Evolutionary conservation across 1,140 invertebrate genomes (phyloP), one percentile per base, ranked within the genome.

Genomic region (Cydia fagiglandana): DNA sequence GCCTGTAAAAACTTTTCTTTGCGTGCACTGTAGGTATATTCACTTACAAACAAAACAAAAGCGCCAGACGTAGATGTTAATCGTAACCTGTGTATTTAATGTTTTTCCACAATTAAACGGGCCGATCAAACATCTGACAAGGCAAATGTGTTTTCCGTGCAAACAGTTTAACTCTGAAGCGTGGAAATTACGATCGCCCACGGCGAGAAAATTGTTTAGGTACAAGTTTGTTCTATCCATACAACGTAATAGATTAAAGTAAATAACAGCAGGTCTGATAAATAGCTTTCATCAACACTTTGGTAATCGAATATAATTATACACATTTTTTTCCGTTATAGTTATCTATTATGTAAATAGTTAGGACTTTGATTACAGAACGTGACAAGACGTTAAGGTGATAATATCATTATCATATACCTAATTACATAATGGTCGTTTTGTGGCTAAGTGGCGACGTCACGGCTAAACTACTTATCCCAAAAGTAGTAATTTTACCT

Each of bases 71-170:
- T 38, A 70, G 30, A 38, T 28, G 30, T 70, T 70, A 38, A 70
- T 7, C n/a, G 66, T 38, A 70, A 70, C 66, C 66, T 64, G 56
- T 38, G 53, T 38, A 41, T 75, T 45, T 30, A 41, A 79, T 88
- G 84, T 86, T 88, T 85, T 86, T 82, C 82, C 78, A 74, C 80
- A 79, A 80, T 86, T 86, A 88, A 86, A 79, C 83, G 73, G 75
- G 74, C 75, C 82, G 83, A 88, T 88, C 85, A 85, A 86, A 86
- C 86, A 84, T 82, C 84, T 84, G 83, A 84, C 81, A 81, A 78
- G 61, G 80, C 78, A 84, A 88, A 89, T 88, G 86, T 88, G 83
- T 88, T 89, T 89, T 87, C 83, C 86, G 83, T 88, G 79, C 83
- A 87, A 88, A 89, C 86, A 87, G 68, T 82, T 82, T 77, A 83